A percentile compares a stretch with the other conserved stretches of the same genome.
phyloP scores from a whole-genome alignment of 2,797 vertebrate genomes.

The Hoplostethus atlanticus region DNA sequence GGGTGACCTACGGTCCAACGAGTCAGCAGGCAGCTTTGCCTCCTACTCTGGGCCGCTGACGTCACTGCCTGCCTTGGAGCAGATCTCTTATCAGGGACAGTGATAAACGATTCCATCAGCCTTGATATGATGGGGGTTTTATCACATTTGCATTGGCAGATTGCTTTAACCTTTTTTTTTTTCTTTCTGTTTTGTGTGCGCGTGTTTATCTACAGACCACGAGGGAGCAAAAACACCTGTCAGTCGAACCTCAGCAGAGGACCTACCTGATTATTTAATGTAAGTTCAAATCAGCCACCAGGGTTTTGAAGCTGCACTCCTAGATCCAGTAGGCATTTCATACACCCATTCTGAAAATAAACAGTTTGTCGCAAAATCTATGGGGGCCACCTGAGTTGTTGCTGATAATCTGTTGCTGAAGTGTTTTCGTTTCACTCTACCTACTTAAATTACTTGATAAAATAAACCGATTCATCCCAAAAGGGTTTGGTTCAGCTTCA shows the following conservation, averaged over 20 bases:
- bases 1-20: constrained; percentile 76
- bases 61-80: constrained; percentile 62
- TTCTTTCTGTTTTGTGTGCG: constrained; percentile 22
- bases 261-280: constrained; percentile 88
- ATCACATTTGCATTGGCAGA: constrained; percentile 73
- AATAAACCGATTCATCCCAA: constrained; percentile 9
- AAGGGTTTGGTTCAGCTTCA: constrained; percentile 43
- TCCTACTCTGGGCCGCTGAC: constrained; percentile 64
- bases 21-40: constrained; percentile 71
- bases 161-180: constrained; percentile 57
- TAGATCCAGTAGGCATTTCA: constrained; percentile 18
- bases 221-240: constrained; percentile 79
- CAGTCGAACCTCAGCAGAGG: constrained; percentile 72
- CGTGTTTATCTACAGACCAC: constrained; percentile 72
- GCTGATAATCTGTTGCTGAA: constrained; percentile 17
- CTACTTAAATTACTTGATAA: constrained; percentile 1
- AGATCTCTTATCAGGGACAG: constrained; percentile 67
- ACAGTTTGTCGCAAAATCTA: constrained; percentile 3
- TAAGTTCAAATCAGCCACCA: constrained; percentile 76
- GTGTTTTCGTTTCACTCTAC: constrained; percentile 27
- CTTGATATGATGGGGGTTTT: constrained; percentile 61
- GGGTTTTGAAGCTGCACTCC: constrained; percentile 13
- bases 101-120: constrained; percentile 71
- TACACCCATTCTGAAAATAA: neutral
- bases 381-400: neutral